phyloP scores from a whole-genome alignment of 2,797 vertebrate species.

The Chelonia mydas region DNA sequence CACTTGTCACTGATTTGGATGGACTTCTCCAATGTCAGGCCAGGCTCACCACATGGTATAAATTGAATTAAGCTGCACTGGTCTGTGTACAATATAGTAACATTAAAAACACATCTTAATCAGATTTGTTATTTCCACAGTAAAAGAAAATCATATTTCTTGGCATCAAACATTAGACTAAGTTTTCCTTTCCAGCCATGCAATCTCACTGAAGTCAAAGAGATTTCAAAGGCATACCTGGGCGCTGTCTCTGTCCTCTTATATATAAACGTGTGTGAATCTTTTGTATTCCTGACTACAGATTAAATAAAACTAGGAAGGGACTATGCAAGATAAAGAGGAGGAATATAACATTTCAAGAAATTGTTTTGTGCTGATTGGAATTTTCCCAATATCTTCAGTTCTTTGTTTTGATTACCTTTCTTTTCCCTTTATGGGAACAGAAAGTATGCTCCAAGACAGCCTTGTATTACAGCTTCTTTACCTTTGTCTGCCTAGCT shows the following conservation, averaged over 20 bases:
- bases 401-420: conserved; percentile 73
- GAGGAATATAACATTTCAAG: conserved; percentile 40
- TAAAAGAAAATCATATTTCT: conserved; percentile 55
- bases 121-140: conserved; percentile 49
- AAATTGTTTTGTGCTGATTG: conserved; percentile 49
- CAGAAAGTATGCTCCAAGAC: conserved; percentile 61
- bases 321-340: conserved; percentile 39
- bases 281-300: conserved; percentile 1
- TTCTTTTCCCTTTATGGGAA: conserved; percentile 63
- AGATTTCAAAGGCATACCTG: not conserved
- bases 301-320: conserved; percentile 20
- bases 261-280: not conserved
- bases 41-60: conserved; percentile 20
- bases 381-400: conserved; percentile 27
- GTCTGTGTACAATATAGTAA: conserved; percentile 16
- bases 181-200: conserved; percentile 9
- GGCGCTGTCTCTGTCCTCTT: not conserved
- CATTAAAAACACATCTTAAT: conserved; percentile 52
- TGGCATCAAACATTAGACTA: conserved; percentile 12
- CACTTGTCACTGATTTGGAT: conserved; percentile 31
- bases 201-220: not conserved
- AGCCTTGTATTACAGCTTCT: conserved; percentile 73
- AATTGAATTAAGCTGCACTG: conserved; percentile 35
- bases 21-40: conserved; percentile 47
- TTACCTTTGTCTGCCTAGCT: conserved; percentile 85